These are phyloP conservation scores for Trogon surrucura DNA, from an alignment of 2,113 vertebrate genomes.

Conservation along the genomic window DNA sequence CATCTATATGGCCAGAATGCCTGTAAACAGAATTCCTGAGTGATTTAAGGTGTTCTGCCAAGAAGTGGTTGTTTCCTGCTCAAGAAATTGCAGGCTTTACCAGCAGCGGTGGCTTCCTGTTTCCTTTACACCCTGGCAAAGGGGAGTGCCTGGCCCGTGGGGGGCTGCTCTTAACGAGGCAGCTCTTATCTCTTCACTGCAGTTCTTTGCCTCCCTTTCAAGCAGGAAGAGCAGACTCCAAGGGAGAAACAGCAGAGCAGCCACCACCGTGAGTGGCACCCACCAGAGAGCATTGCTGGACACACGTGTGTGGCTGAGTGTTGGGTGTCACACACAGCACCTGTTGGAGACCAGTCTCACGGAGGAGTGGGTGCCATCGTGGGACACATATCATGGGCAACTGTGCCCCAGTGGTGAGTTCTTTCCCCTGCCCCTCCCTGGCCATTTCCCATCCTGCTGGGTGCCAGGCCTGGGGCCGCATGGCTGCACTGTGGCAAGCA, in stretches of 20 bases:
- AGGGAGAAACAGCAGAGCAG: not conserved
- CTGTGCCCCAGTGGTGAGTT: conserved; percentile 19
- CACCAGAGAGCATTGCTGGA: accelerated
- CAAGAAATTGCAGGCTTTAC: not conserved
- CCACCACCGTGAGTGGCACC: not conserved
- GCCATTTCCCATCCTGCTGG: not conserved
- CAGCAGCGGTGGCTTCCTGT: not conserved
- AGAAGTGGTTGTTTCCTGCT: conserved; percentile 5
- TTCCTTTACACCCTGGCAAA: not conserved
- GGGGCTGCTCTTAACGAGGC: not conserved
- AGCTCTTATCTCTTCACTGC: not conserved
- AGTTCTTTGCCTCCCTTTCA: not conserved
- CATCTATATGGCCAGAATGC: accelerated
- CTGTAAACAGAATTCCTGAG: not conserved
- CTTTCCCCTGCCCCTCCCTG: not conserved
- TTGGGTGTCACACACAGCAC: accelerated
- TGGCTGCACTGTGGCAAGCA: accelerated
- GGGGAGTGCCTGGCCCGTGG: not conserved
- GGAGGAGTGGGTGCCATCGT: not conserved
- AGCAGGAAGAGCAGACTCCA: not conserved
- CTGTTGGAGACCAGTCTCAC: accelerated
- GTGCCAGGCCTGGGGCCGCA: accelerated
- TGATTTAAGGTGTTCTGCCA: not conserved
- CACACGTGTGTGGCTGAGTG: accelerated
- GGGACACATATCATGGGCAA: not conserved